Percentiles rank a stretch among this genome's conserved stretches.
Conservation (phyloP, 2,797 vertebrate species). For the Halcyon leucocephala region DNA sequence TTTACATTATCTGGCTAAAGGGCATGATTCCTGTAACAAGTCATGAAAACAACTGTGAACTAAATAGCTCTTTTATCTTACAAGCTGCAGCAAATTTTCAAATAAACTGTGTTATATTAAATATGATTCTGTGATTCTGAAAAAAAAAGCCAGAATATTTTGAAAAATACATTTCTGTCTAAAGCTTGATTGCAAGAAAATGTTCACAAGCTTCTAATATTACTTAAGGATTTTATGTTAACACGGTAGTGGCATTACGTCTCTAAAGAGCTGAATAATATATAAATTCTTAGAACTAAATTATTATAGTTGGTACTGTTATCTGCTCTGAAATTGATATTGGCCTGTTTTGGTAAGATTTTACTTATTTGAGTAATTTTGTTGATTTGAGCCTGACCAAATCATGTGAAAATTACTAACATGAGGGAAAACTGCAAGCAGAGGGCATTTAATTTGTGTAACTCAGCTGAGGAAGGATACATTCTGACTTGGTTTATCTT, state of each 20-base stretch:
- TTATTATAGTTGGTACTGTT: not conserved
- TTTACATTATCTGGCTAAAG: not conserved
- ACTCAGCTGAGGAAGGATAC: not conserved
- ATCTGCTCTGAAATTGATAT: not conserved
- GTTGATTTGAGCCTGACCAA: not conserved
- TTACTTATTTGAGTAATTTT: not conserved
- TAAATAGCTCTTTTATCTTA: not conserved
- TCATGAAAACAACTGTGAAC: not conserved
- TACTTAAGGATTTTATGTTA: not conserved
- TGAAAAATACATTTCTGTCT: not conserved
- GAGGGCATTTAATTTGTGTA: not conserved
- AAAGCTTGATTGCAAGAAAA: not conserved
- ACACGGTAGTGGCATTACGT: not conserved
- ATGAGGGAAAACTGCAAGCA: not conserved
- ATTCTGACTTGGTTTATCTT: slow-evolving; percentile 49
- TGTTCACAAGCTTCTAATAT: not conserved
- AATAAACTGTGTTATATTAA: not conserved
- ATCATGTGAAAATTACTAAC: not conserved
- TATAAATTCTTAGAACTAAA: not conserved
- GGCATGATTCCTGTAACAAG: not conserved
- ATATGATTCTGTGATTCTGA: not conserved
- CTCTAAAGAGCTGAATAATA: not conserved
- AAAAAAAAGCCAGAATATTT: not conserved
- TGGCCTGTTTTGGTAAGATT: not conserved
- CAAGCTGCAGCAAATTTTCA: not conserved